phyloP scores from a whole-genome alignment of 2,888 invertebrate species.

The Eubasilissa splendida region DNA sequence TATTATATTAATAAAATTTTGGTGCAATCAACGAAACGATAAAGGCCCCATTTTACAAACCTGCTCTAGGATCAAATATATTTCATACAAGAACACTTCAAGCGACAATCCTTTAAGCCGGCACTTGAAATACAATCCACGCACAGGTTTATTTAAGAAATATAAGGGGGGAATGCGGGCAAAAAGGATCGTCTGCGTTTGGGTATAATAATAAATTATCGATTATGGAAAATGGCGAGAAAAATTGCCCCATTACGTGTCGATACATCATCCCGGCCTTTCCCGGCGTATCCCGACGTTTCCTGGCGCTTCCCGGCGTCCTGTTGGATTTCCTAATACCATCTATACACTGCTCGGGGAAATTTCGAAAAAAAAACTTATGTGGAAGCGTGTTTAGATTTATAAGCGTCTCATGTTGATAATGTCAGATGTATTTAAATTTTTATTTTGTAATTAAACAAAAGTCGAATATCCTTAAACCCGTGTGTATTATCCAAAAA shows the following conservation, averaged over 20 bases:
- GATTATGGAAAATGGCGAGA: slow-evolving; percentile 59
- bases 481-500: too few relatives aligned
- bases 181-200: slow-evolving; percentile 34
- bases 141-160: slow-evolving; percentile 41
- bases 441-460: too few relatives aligned
- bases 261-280: slow-evolving; percentile 58
- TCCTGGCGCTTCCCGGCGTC: slow-evolving; percentile 47
- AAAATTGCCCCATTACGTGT: slow-evolving; percentile 59
- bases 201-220: slow-evolving; percentile 58
- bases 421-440: background rate
- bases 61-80: slow-evolving; percentile 19
- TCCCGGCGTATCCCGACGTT: background rate
- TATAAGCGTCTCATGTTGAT: slow-evolving; percentile 45
- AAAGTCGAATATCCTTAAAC: too few relatives aligned
- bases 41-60: background rate
- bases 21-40: background rate
- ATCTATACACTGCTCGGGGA: slow-evolving; percentile 39
- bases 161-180: slow-evolving; percentile 6
- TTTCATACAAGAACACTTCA: slow-evolving; percentile 17
- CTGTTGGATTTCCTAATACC: slow-evolving; percentile 56
- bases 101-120: slow-evolving; percentile 24
- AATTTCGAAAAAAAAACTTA: slow-evolving; percentile 50
- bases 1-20: too few relatives aligned
- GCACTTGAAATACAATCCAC: slow-evolving; percentile 32
- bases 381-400: slow-evolving; percentile 55